Evolutionary conservation across 2,888 invertebrate species (phyloP), one percentile per base, ranked within the genome.

Genomic region (Cerceris ruficornis): DNA sequence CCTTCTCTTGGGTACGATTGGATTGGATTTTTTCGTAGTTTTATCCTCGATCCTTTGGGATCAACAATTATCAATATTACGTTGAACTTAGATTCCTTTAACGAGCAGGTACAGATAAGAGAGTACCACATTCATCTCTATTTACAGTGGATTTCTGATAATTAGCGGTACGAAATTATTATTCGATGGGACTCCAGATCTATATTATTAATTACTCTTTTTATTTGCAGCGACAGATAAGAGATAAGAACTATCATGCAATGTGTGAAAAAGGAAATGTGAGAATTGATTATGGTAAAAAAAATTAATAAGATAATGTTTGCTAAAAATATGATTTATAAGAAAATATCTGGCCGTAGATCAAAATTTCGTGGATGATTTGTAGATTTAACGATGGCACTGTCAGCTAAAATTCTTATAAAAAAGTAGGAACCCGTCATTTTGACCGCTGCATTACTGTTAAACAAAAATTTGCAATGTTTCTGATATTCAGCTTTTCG

Each of bases 11-110:
- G 15, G 46, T 54, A 7, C 14, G 13, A n/a, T 59, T n/a, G 11
- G 49, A 55, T 62, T 65, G 28, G 43, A n/a, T 46, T 62, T 71
- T 28, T 28, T 54, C 42, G 66, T 17, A 58, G 69, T 61, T 55
- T 60, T 64, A 75, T 50, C 46, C 64, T 65, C 59, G 64, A 58
- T 72, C 28, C 28, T 28, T 28, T 28, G 28, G 84, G 88, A 81
- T 92, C 93, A 15, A 84, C 91, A 39, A 88, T 93, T 57, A 90
- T 93, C 71, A 93, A 94, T 87, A 93, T 94, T 84, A 89, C 88
- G 14, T 89, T 94, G 85, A 83, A 64, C 69, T 68, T 72, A 71
- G 82, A 89, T 57, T 69, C 86, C 39, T 82, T 81, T 75, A 81
- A 87, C 49, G 88, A 89, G 75, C 89, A 90, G 92, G 88, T 84